Percentiles rank a stretch among this genome's conserved stretches.
phyloP scores from a whole-genome alignment of 2,797 vertebrate species.

The Eutrigla gurnardus region DNA sequence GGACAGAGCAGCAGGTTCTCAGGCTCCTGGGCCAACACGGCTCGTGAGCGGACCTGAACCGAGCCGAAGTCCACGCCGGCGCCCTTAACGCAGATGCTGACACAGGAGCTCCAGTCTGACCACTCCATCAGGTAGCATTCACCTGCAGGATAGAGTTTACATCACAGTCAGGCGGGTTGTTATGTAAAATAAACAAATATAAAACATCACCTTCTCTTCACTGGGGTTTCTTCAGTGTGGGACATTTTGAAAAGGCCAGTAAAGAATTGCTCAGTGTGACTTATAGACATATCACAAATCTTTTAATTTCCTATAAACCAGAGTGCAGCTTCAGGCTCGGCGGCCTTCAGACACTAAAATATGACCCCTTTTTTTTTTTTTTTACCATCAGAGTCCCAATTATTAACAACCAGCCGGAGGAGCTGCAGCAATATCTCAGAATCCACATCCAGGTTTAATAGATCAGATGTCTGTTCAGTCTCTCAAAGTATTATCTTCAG shows the following conservation, averaged over 20 bases:
- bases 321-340: not conserved
- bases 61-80: slow-evolving; percentile 91
- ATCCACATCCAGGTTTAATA: not conserved
- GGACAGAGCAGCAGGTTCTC: slow-evolving; percentile 96
- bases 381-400: not conserved
- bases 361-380: slow-evolving; percentile 1
- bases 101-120: slow-evolving; percentile 95
- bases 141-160: slow-evolving; percentile 78
- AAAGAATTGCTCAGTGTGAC: not conserved
- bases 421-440: not conserved
- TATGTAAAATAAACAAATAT: not conserved
- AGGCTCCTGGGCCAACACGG: slow-evolving; percentile 93
- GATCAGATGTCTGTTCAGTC: slow-evolving; percentile 1
- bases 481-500: too few species aligned
- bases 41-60: slow-evolving; percentile 92
- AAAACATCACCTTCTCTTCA: slow-evolving; percentile 5
- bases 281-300: slow-evolving; percentile 23
- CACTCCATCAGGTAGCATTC: slow-evolving; percentile 98
- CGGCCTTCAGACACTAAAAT: slow-evolving; percentile 9
- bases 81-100: slow-evolving; percentile 92
- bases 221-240: not conserved
- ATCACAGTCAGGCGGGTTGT: too few species aligned
- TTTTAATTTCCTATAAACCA: slow-evolving; percentile 43
- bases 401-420: slow-evolving; percentile 8
- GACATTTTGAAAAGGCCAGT: slow-evolving; percentile 5